Evolutionary conservation across 2,113 vertebrate species (phyloP).

Genomic region (Piaya cayana): DNA sequence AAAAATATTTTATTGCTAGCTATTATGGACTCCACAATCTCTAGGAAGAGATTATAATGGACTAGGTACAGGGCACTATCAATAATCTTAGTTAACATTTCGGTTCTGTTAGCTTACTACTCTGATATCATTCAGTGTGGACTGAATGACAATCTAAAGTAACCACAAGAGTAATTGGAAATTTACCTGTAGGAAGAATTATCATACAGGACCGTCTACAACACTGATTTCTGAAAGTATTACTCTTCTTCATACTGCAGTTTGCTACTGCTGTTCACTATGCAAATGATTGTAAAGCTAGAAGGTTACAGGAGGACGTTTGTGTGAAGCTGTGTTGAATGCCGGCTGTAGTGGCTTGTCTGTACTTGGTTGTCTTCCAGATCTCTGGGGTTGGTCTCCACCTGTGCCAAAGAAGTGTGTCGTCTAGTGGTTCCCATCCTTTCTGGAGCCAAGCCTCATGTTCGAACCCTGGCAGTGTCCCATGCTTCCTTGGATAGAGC

Average conservation of each 20-base stretch:
- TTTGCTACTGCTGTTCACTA: background rate
- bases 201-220: background rate
- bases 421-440: conserved; percentile 68
- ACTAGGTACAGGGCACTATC: conserved; percentile 61
- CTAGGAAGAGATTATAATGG: conserved; percentile 70
- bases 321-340: conserved; percentile 9
- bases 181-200: background rate
- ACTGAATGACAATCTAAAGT: conserved; percentile 31
- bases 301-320: conserved; percentile 35
- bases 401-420: conserved; percentile 68
- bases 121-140: conserved; percentile 50
- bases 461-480: conserved; percentile 61
- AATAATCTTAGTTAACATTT: conserved; percentile 72
- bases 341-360: conserved; percentile 36
- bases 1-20: conserved; percentile 76
- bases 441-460: conserved; percentile 60
- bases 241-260: background rate
- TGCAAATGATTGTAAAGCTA: background rate
- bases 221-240: background rate
- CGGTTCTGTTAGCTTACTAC: conserved; percentile 56
- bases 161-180: conserved; percentile 29
- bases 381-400: conserved; percentile 55
- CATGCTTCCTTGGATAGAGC: conserved; percentile 30
- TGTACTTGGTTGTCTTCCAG: conserved; percentile 59
- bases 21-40: conserved; percentile 76